These are phyloP conservation scores for Ceratina australensis DNA, from an alignment of 1,140 invertebrate species.

Conservation along the genomic window DNA sequence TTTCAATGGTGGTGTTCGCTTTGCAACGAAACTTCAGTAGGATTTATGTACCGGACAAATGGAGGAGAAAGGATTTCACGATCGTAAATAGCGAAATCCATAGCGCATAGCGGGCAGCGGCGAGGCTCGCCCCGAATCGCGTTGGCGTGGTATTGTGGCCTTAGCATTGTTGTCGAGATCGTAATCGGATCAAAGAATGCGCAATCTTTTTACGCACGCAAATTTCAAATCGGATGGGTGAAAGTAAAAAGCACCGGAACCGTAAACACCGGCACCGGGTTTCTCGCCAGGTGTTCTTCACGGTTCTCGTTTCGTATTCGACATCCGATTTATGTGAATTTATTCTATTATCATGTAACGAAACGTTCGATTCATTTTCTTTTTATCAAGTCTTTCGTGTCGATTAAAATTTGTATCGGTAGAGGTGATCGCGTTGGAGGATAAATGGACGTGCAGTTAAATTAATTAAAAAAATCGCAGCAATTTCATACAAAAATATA, in stretches of 20 bases:
- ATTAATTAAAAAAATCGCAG: too few species aligned
- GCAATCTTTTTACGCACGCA: constrained; percentile 2
- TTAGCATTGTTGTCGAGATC: constrained; percentile 26
- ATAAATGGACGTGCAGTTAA: too few species aligned
- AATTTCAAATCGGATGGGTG: constrained; percentile 18
- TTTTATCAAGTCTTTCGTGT: too few species aligned
- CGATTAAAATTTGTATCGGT: too few species aligned
- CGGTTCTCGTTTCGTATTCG: neutral
- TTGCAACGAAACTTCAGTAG: neutral
- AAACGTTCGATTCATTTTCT: too few species aligned
- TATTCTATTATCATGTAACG: too few species aligned
- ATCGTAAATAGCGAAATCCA: neutral
- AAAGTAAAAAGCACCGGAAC: constrained; percentile 12
- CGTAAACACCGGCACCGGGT: neutral
- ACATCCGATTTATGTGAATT: too few species aligned
- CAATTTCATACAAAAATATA: too few species aligned
- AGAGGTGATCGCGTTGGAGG: too few species aligned
- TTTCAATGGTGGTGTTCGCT: neutral
- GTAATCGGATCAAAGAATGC: neutral
- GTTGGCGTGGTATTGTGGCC: neutral
- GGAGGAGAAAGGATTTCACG: constrained; percentile 11
- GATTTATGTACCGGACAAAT: constrained; percentile 12
- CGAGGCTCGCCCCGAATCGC: neutral
- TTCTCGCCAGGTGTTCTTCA: too few species aligned
- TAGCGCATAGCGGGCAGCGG: too few species aligned